Conservation (phyloP, 1,140 invertebrate species). For the Ceratina calcarata region DNA sequence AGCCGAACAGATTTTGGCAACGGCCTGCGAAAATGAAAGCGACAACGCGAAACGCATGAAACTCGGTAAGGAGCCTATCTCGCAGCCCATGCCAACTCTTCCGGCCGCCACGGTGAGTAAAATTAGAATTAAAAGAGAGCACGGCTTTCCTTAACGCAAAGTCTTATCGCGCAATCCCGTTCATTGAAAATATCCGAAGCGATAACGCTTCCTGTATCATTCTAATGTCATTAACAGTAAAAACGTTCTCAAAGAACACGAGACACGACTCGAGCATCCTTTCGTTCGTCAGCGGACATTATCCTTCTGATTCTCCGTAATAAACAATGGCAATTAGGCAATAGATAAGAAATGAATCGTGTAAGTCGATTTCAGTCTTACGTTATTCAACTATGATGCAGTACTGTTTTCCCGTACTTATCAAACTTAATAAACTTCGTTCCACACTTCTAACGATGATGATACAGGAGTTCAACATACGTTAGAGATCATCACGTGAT, state of each 20-base stretch:
- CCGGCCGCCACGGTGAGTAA: constrained; percentile 82
- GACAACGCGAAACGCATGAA: constrained; percentile 98
- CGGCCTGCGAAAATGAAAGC: constrained; percentile 97
- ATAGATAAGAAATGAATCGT: no score
- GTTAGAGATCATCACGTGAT: constrained; percentile 16
- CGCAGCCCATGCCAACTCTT: constrained; percentile 89
- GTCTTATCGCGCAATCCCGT: background rate
- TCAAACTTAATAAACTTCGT: background rate
- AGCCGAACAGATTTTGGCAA: constrained; percentile 96
- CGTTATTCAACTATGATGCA: background rate
- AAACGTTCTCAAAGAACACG: background rate
- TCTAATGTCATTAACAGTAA: background rate
- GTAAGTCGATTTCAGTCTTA: no score
- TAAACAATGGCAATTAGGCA: no score
- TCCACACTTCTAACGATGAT: background rate
- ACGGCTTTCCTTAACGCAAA: no score
- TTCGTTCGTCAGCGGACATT: background rate
- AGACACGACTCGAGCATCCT: background rate
- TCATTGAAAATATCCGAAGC: background rate
- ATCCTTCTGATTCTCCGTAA: no score
- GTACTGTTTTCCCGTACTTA: background rate
- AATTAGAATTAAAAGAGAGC: constrained; percentile 41
- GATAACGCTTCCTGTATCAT: background rate
- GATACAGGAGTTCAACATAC: no score
- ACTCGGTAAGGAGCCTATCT: constrained; percentile 95